Evolutionary conservation across 2,113 vertebrate genomes (phyloP), one percentile per base, ranked within the genome.

Genomic region (Cinclus cinclus): DNA sequence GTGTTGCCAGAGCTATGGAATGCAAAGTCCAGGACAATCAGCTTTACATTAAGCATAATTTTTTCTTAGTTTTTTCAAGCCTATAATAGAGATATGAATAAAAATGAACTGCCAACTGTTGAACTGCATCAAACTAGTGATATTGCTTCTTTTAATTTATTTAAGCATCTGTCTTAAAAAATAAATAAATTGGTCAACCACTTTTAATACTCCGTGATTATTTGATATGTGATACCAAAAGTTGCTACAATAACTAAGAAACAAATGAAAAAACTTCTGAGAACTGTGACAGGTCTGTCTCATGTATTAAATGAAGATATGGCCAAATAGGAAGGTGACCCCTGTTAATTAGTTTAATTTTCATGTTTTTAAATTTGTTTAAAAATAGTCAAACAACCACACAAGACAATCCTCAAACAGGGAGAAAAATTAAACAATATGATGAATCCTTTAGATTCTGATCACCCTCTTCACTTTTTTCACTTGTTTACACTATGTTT

Each of bases 361-460:
- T 22, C 22, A 7, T 49, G 60, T 39, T n/a, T 42, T 18, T 0
- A 1, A 47, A 47, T 37, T 68, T 9, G 6, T 41, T 52, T 2
- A 33, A 80, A 84, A 67, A 24, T 19, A 67, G 42, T 22, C 24
- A 42, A 78, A 7, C 5, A 58, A 67, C 6, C 7, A 85, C 11
- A 39, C 9, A 76, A 90, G 28, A 58, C 6, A 70, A 31, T 37
- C 22, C 17, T 86, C 33, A 76, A 56, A 71, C 3, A 68, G 20
- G 23, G 71, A 79, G 11, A 71, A 84, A 90, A 62, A 52, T 16
- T 46, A 60, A n/a, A 77, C 3, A 60, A 52, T 56, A 86, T 19
- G 4, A 86, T 50, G 20, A 87, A 56, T 47, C 9, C 27, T 63
- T 71, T 80, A 42, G 21, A 64, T 60, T 80, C 35, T 68, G 50